Conservation (phyloP, 2,797 vertebrate species). For the Valencia hispanica region DNA sequence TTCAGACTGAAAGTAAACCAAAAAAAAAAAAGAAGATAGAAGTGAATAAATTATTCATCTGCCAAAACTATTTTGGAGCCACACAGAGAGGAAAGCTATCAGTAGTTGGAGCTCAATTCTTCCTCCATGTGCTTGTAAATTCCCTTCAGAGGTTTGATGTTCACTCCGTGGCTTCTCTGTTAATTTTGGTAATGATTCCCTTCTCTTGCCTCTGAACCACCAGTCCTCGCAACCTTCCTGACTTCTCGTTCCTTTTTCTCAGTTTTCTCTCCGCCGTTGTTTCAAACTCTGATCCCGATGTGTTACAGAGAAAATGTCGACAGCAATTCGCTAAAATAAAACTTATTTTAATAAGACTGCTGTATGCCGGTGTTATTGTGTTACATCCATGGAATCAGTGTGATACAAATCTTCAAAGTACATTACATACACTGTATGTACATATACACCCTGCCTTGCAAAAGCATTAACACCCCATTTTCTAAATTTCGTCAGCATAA, state of each 20-base stretch:
- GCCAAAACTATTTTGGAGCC: constrained; percentile 44
- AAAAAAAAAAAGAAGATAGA: constrained; percentile 32
- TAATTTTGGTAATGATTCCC: constrained; percentile 16
- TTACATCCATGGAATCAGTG: too few relatives aligned
- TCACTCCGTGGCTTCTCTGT: constrained; percentile 7
- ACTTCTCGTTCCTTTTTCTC: background rate
- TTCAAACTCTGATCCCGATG: too few relatives aligned
- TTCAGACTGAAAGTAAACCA: constrained; percentile 43
- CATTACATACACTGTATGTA: background rate
- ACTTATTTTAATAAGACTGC: background rate
- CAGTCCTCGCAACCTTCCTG: background rate
- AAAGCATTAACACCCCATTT: background rate
- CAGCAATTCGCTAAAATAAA: background rate
- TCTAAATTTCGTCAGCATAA: too few relatives aligned
- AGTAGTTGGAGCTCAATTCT: constrained; percentile 40
- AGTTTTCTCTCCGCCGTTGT: constrained; percentile 13
- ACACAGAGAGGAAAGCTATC: constrained; percentile 45
- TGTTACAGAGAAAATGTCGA: background rate
- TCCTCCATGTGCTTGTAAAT: constrained; percentile 32
- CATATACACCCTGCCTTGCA: background rate
- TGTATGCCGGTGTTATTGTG: background rate
- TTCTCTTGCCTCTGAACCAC: constrained; percentile 30
- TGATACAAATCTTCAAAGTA: too few relatives aligned
- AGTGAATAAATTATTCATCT: constrained; percentile 65
- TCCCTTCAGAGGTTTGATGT: constrained; percentile 40